Evolutionary conservation across 2,888 invertebrate species (phyloP).

Genomic region (Carpatolechia fugitivella): DNA sequence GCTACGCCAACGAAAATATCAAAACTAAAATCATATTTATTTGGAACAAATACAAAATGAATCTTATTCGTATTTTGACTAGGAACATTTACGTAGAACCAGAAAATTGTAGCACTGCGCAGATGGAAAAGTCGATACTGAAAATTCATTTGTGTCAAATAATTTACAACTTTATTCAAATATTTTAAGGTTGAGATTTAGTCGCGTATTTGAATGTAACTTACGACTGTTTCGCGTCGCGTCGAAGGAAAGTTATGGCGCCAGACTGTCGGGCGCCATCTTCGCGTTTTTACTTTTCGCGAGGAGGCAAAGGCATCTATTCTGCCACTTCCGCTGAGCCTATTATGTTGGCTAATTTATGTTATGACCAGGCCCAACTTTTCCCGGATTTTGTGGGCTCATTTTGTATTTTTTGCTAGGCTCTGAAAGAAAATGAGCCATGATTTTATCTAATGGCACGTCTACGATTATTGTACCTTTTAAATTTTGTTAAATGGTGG

Average conservation of each 20-base stretch:
- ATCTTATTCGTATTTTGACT: conserved; percentile 18
- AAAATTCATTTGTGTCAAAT: conserved; percentile 26
- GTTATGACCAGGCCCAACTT: conserved; percentile 50
- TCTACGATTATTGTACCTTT: background rate
- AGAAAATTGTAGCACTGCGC: conserved; percentile 11
- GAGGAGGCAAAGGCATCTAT: conserved; percentile 52
- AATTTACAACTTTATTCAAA: conserved; percentile 23
- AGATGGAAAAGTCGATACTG: conserved; percentile 49
- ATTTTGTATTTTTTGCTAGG: background rate
- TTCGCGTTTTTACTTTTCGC: conserved; percentile 48
- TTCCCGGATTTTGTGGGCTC: conserved; percentile 37
- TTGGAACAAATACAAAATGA: conserved; percentile 23
- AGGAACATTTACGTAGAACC: background rate
- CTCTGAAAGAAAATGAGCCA: background rate
- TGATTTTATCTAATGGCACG: background rate
- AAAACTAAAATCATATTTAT: conserved; percentile 29
- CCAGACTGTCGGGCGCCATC: conserved; percentile 63
- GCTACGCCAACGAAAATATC: conserved; percentile 46
- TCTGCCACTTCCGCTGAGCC: conserved; percentile 58
- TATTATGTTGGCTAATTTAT: conserved; percentile 65
- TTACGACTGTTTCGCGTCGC: conserved; percentile 38
- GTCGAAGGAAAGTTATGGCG: conserved; percentile 49
- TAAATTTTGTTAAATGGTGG: too few species aligned
- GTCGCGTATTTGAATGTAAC: background rate
- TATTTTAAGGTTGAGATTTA: conserved; percentile 13